Base-by-base conservation (phyloP, 2,113 vertebrate genomes). In the Perca flavescens region DNA sequence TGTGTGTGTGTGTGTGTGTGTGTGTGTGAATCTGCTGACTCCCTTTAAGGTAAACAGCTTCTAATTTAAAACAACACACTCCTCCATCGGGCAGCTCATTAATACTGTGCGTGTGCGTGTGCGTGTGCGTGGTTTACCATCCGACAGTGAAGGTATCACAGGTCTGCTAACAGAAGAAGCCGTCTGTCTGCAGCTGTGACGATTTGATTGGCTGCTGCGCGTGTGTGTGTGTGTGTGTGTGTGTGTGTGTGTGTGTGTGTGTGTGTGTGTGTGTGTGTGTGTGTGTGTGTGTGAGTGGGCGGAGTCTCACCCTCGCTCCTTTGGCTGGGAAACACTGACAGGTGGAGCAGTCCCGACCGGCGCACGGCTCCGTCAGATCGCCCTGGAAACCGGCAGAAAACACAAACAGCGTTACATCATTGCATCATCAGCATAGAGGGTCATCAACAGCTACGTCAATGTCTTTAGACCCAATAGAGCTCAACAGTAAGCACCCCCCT, bases 281-380 rank as follows among this genome's bases (percentile, higher is more conserved):
- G 7, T 8, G 36, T 36, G 36, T 40, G 36, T 40, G 7, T 65
- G 28, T 57, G 22, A 17, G 31, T 28, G 13, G 56, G 63, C 25
- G 58, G 22, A 56, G 78, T 79, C 95, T 95, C 92, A 97, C 96
- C 94, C 88, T 94, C 3, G 95, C 92, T 91, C 97, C 97, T 94
- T 97, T 97, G 63, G 94, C 91, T 56, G 96, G 95, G 67, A 95
- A 95, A 92, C 97, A 97, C 58, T 80, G 95, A 74, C 96, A 97
- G 86, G 88, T 74, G 22, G 92, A 94, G 79, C 96, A 96, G 89
- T 97, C 96, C 82, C 94, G 94, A 78, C 96, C 96, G 3, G 65
- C 89, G 50, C 97, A 97, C 0, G 64, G 92, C 73, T 92, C 91
- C 3, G 21, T 47, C 2, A 36, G 72, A 34, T 92, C 82, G 4